Percentiles rank a stretch among this genome's conserved stretches.
Evolutionary conservation across 2,113 vertebrate species (phyloP).

Genomic region (Zootoca vivipara): DNA sequence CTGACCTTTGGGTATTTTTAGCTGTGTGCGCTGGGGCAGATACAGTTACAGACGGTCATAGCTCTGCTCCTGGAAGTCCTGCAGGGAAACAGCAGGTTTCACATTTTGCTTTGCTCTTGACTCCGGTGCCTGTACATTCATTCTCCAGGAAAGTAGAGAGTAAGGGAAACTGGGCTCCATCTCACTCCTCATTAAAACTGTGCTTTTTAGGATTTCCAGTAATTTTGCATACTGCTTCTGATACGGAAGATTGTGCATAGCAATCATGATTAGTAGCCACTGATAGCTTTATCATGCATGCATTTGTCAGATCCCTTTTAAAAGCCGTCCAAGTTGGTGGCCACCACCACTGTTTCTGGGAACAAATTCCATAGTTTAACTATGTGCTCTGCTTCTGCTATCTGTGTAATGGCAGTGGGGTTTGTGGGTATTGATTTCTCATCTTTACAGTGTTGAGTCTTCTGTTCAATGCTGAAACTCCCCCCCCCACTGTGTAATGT

Average conservation of each 20-base stretch:
- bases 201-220: neutral
- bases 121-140: neutral
- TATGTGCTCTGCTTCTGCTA: neutral
- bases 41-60: neutral
- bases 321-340: too few species aligned
- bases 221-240: neutral
- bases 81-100: neutral
- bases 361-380: neutral
- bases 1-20: neutral
- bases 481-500: neutral
- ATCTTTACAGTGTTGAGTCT: neutral
- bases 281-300: too few species aligned
- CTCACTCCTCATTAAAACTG: neutral
- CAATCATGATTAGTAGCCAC: too few species aligned
- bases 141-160: neutral
- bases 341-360: too few species aligned
- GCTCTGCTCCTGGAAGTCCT: neutral
- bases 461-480: neutral
- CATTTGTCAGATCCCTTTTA: too few species aligned
- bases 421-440: neutral
- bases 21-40: neutral
- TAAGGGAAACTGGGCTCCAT: fast-evolving
- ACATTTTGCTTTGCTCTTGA: neutral
- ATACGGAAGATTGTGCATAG: neutral
- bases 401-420: neutral